These are phyloP conservation scores for Trinorchestia longiramus DNA, from an alignment of 1,140 invertebrate species.

Conservation along the genomic window DNA sequence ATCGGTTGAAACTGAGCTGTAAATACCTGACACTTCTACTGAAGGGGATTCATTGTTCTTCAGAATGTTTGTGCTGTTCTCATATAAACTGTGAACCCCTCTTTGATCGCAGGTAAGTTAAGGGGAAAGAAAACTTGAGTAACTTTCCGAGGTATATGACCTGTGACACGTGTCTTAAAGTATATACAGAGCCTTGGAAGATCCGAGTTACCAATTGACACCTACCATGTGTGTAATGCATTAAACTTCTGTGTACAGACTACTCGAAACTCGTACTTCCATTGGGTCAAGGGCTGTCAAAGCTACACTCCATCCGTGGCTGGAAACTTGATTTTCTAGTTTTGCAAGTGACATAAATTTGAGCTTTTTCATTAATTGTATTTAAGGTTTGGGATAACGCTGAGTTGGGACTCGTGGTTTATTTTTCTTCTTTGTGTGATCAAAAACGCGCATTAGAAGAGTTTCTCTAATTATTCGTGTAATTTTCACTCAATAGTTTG, in stretches of 20 bases:
- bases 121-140: no score
- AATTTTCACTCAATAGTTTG: neutral
- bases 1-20: neutral
- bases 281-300: neutral
- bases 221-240: no score
- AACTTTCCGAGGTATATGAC: neutral
- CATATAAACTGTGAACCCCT: no score
- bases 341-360: neutral
- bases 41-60: neutral
- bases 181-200: no score
- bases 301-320: neutral
- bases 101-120: neutral
- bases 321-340: neutral
- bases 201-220: no score
- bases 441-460: neutral
- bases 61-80: neutral
- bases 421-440: neutral
- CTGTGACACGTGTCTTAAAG: neutral
- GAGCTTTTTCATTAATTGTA: neutral
- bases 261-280: neutral
- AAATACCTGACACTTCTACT: neutral
- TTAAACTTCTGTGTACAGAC: neutral
- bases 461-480: neutral
- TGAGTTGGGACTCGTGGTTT: neutral
- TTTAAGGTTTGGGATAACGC: neutral